phyloP scores from a whole-genome alignment of 2,888 invertebrate genomes.

The Caenorhabditis becei region DNA sequence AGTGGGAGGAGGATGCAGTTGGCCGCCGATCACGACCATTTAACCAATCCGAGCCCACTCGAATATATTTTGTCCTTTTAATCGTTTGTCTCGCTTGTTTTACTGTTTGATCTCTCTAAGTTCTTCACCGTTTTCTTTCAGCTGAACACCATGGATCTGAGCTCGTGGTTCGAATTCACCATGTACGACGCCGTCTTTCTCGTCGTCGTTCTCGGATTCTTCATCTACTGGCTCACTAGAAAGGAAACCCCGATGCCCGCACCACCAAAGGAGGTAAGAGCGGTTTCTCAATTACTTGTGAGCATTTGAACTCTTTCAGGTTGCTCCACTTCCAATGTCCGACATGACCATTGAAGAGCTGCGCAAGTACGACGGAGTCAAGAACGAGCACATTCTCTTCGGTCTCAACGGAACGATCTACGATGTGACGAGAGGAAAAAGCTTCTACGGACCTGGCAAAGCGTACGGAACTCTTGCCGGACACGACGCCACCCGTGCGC shows the following conservation, averaged over 20 bases:
- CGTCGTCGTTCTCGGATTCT: constrained; percentile 73
- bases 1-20: background rate
- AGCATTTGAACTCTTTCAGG: background rate
- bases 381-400: constrained; percentile 77
- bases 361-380: constrained; percentile 77
- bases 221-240: constrained; percentile 76
- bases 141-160: constrained; percentile 62
- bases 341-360: constrained; percentile 79
- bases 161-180: constrained; percentile 69
- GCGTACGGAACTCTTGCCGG: constrained; percentile 77
- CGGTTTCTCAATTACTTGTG: background rate
- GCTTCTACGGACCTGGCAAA: constrained; percentile 79
- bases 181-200: constrained; percentile 74
- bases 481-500: constrained; percentile 79
- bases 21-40: constrained; percentile 23
- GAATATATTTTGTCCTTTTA: constrained; percentile 35
- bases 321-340: constrained; percentile 70
- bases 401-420: constrained; percentile 78
- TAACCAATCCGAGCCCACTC: constrained; percentile 25
- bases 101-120: constrained; percentile 40
- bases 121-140: constrained; percentile 25
- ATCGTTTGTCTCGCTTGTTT: background rate
- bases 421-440: constrained; percentile 77
- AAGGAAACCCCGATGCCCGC: constrained; percentile 61
- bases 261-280: constrained; percentile 60